Conservation (phyloP, 2,113 vertebrate species). For the Elgaria multicarinata region DNA sequence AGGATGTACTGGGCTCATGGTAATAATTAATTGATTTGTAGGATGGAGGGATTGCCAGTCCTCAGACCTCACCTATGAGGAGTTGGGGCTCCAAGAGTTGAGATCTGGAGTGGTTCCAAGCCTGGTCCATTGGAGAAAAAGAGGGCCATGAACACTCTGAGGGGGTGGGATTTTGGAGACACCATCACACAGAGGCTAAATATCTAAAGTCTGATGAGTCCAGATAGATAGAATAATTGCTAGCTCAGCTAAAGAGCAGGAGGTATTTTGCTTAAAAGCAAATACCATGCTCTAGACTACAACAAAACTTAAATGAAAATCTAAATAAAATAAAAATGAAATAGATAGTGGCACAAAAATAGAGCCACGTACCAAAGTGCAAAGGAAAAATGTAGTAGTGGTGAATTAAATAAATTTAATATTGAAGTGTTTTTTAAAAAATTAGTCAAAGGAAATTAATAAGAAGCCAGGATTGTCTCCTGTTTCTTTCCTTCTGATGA, state of each 20-base stretch:
- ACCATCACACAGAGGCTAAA: neutral
- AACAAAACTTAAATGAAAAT: neutral
- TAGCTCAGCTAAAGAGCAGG: neutral
- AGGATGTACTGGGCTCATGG: too few species aligned
- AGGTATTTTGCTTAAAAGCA: neutral
- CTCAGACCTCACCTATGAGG: too few species aligned
- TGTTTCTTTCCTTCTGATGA: neutral
- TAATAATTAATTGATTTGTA: too few species aligned
- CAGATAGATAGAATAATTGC: neutral
- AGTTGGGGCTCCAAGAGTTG: too few species aligned
- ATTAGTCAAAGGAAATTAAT: neutral
- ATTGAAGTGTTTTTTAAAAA: neutral
- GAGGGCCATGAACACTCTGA: too few species aligned
- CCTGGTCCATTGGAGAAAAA: too few species aligned
- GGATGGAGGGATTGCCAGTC: too few species aligned
- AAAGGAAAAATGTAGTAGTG: neutral
- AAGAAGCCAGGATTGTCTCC: neutral
- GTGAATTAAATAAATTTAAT: neutral
- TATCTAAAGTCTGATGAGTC: neutral
- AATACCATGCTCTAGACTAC: neutral
- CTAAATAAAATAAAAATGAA: neutral
- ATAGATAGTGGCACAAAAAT: neutral
- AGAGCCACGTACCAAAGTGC: neutral
- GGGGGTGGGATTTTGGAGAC: neutral
- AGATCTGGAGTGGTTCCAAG: too few species aligned